These are phyloP conservation scores for Drosophila lutescens DNA, from an alignment of 2,888 invertebrate genomes.

Conservation along the genomic window DNA sequence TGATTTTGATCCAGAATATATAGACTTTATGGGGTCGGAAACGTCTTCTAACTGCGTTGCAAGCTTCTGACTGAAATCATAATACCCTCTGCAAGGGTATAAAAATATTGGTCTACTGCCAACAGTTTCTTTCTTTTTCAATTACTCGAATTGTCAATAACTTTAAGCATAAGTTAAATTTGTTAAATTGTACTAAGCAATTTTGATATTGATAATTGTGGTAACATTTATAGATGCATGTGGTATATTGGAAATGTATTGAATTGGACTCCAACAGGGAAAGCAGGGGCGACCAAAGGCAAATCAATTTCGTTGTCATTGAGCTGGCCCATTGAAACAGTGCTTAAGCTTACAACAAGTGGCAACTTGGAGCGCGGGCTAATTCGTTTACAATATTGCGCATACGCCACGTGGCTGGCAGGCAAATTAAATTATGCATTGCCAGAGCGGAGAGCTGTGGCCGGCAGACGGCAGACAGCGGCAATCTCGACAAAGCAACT, in stretches of 20 bases:
- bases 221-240: neutral
- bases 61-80: too few relatives aligned
- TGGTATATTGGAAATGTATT: neutral
- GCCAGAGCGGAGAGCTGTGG: slow-evolving; percentile 34
- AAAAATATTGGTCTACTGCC: too few relatives aligned
- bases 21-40: too few relatives aligned
- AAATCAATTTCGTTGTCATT: slow-evolving; percentile 7
- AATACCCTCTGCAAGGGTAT: too few relatives aligned
- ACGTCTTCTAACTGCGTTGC: too few relatives aligned
- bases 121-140: too few relatives aligned
- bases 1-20: too few relatives aligned
- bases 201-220: too few relatives aligned
- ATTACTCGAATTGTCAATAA: too few relatives aligned
- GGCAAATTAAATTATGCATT: slow-evolving; percentile 68
- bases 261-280: neutral
- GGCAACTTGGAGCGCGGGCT: slow-evolving; percentile 17
- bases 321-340: neutral
- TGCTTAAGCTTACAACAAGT: slow-evolving; percentile 22
- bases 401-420: slow-evolving; percentile 52
- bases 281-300: neutral
- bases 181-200: too few relatives aligned
- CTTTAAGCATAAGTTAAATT: too few relatives aligned
- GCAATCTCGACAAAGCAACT: slow-evolving; percentile 45
- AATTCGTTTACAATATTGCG: slow-evolving; percentile 60
- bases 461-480: slow-evolving; percentile 31